phyloP scores from a whole-genome alignment of 1,140 invertebrate genomes.

The Plutomurus gul region DNA sequence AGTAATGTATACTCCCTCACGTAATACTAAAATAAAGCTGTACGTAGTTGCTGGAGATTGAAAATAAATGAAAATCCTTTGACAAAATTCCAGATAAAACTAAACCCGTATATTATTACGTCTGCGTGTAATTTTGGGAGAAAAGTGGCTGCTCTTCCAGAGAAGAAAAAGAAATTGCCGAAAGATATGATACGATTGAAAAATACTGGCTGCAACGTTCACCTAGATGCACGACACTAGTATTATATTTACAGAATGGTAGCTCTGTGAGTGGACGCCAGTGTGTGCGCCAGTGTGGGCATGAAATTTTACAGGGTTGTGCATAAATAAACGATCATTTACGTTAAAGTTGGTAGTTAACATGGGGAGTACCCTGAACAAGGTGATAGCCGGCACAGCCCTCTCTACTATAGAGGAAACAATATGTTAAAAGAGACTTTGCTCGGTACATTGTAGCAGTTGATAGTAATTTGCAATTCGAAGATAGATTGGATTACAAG shows the following conservation, averaged over 20 bases:
- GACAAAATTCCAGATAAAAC: background rate
- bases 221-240: no score
- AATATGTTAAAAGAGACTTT: no score
- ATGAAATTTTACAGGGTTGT: conserved; percentile 4
- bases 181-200: no score
- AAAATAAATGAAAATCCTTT: background rate
- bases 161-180: no score
- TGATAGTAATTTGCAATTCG: conserved; percentile 22
- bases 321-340: conserved; percentile 18
- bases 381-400: background rate
- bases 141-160: no score
- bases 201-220: no score
- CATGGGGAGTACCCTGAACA: background rate
- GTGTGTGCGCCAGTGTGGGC: background rate
- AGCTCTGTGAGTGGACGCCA: no score
- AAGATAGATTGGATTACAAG: conserved; percentile 27
- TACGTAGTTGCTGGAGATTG: background rate
- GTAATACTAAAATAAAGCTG: no score
- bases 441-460: background rate
- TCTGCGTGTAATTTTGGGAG: no score
- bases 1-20: background rate
- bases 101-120: background rate
- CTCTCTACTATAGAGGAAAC: background rate
- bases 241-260: background rate
- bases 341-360: background rate